Evolutionary conservation across 2,113 vertebrate species (phyloP), one percentile per base, ranked within the genome.

Genomic region (Dicerorhinus sumatrensis): DNA sequence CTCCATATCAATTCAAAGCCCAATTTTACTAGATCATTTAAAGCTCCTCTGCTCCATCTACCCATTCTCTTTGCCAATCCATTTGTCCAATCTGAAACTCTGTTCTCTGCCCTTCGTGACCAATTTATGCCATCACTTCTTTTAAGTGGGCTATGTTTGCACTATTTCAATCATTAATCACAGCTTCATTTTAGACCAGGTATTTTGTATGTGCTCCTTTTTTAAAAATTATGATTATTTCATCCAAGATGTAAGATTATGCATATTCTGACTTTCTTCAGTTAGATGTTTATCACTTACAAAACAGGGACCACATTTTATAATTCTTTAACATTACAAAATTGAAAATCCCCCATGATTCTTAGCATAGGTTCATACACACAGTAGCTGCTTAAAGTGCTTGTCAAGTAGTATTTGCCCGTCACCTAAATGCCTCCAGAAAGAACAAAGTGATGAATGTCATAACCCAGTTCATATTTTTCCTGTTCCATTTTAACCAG

Each of bases 401-500:
- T 62, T 65, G 21, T 29, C 73, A 62, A 25, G 21, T 77, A 65
- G 8, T 18, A 8, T n/a, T 25, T 75, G 25, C 72, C 31, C 58
- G 0, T 13, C 58, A 76, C 31, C 58, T 76, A 62, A 48, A 48
- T 63, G 39, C 39, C 39, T 62, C 56, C 70, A 76, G 56, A 46
- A 75, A 46, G 72, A 77, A 89, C 16, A 65, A 51, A 63, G 48
- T n/a, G 73, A 77, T 63, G 6, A 48, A 13, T 10, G n/a, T 65
- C 11, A 20, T 21, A 77, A 13, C 16, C 84, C 94, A 86, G 58
- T 56, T 99, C 0, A 39, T 94, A 72, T 0, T 98, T 23, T 70
- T 99, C 99, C 98, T 99, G 98, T n/a, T 98, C 69, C 4, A 98
- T 97, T 96, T 98, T 98, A 58, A 98, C 96, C 77, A 99, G 98